Evolutionary conservation across 35 echinoderm and acorn worm species (phyloP).

Genomic region (Nesometra sesokonis): DNA sequence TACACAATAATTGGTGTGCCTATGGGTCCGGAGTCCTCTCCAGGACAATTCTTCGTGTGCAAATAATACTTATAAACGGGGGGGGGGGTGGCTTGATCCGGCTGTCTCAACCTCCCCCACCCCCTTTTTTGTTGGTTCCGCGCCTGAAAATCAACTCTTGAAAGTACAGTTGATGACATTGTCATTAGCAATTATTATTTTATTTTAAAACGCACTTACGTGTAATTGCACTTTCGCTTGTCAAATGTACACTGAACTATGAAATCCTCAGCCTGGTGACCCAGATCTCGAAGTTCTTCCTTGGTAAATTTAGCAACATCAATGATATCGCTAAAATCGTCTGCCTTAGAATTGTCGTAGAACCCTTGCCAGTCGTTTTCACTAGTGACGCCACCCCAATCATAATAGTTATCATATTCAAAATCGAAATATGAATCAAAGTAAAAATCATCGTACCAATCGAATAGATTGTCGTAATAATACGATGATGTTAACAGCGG

Average conservation of each 20-base stretch:
- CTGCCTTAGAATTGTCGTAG: slow-evolving; percentile 55
- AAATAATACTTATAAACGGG: no score
- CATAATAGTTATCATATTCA: slow-evolving; percentile 62
- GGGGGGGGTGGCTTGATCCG: background rate
- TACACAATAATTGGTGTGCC: no score
- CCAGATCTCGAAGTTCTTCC: slow-evolving; percentile 43
- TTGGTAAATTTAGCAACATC: slow-evolving; percentile 55
- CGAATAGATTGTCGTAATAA: background rate
- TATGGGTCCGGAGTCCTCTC: no score
- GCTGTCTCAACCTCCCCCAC: background rate
- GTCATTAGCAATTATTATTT: background rate
- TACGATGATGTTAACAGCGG: background rate
- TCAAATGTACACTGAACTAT: slow-evolving; percentile 93
- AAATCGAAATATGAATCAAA: slow-evolving; percentile 23
- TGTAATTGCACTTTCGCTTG: slow-evolving; percentile 76
- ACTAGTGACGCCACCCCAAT: slow-evolving; percentile 43
- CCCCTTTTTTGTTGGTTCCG: background rate
- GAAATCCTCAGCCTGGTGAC: slow-evolving; percentile 65
- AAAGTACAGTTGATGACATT: background rate
- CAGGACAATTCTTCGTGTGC: no score
- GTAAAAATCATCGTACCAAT: slow-evolving; percentile 11
- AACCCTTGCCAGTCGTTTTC: slow-evolving; percentile 92
- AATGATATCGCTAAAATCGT: slow-evolving; percentile 79
- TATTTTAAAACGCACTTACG: slow-evolving; percentile 48
- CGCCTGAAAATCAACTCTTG: background rate